Evolutionary conservation across 2,797 vertebrate genomes (phyloP).

Genomic region (Myoxocephalus aenaeus): DNA sequence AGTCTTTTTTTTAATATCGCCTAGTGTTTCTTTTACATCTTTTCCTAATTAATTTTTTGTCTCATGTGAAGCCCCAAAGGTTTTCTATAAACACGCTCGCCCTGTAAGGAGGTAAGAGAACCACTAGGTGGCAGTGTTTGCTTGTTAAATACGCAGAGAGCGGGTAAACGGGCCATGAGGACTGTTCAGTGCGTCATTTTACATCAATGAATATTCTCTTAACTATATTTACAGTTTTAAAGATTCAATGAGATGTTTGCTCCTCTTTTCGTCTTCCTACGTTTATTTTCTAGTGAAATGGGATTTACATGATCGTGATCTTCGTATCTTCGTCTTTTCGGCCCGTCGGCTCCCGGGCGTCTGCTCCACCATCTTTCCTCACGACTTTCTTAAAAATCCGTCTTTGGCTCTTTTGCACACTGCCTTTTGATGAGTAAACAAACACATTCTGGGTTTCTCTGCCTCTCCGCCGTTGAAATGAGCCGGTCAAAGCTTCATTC

Average conservation of each 20-base stretch:
- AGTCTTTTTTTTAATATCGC: neutral
- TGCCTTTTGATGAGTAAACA: conserved; percentile 46
- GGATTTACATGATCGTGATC: conserved; percentile 5
- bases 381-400: conserved; percentile 27
- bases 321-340: too few relatives aligned
- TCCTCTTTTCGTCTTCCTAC: neutral
- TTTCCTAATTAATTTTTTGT: neutral
- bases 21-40: neutral
- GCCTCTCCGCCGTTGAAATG: conserved; percentile 22
- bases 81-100: neutral
- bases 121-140: conserved; percentile 56
- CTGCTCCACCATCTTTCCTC: too few relatives aligned
- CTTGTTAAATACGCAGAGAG: neutral
- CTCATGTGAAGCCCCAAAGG: neutral
- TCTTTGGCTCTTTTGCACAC: conserved; percentile 13
- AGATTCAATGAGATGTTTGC: neutral
- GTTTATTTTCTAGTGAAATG: neutral
- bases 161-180: neutral
- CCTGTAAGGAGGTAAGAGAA: neutral
- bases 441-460: conserved; percentile 26
- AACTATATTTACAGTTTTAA: neutral
- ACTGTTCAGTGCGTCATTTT: neutral
- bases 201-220: neutral
- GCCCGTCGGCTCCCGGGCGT: too few relatives aligned
- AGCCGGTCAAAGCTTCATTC: conserved; percentile 41